phyloP scores from a whole-genome alignment of 2,797 vertebrate species.

The Lates japonicus region DNA sequence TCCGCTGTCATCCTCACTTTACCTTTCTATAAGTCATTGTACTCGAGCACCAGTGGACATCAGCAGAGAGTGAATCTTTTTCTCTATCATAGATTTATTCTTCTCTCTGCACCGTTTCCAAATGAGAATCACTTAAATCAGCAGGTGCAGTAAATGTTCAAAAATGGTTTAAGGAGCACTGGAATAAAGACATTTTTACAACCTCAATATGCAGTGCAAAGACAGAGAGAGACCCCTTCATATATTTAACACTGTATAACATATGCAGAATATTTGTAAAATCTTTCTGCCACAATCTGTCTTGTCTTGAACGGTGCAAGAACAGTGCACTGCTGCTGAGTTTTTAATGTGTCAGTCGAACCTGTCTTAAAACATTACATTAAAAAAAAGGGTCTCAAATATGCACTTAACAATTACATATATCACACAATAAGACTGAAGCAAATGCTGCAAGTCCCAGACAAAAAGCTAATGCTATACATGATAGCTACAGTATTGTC shows the following conservation, averaged over 20 bases:
- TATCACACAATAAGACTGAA: neutral
- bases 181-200: neutral
- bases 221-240: neutral
- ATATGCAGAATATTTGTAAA: too few relatives aligned
- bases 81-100: neutral
- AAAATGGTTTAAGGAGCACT: neutral
- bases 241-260: neutral
- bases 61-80: neutral
- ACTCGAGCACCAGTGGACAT: slow-evolving; percentile 14
- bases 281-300: neutral
- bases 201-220: neutral
- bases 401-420: neutral
- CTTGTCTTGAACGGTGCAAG: neutral
- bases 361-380: neutral
- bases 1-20: slow-evolving; percentile 12
- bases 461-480: neutral
- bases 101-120: neutral
- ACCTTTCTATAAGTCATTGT: slow-evolving; percentile 2
- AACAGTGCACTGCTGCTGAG: too few relatives aligned
- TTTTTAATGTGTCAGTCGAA: neutral
- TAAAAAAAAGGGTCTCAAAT: neutral
- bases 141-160: neutral
- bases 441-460: neutral
- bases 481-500: too few relatives aligned
- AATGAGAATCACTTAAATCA: slow-evolving; percentile 4